Conservation (phyloP, 2,113 vertebrate genomes). For the Aythya baeri region DNA sequence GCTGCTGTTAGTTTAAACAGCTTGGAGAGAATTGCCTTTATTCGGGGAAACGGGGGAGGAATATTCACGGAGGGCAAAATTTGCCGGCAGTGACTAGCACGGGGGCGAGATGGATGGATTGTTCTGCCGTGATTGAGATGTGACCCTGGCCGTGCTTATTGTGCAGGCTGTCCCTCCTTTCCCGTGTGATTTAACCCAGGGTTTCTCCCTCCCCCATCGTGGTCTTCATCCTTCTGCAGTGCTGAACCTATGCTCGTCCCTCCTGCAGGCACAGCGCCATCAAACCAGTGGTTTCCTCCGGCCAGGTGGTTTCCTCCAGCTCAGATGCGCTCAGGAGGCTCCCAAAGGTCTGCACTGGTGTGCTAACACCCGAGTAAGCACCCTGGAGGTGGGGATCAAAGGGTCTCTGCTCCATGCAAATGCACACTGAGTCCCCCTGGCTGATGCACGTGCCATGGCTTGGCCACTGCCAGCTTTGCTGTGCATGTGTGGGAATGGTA, state of each 20-base stretch:
- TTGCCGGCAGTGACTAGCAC: conserved; percentile 20
- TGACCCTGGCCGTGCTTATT: not conserved
- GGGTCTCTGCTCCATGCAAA: not conserved
- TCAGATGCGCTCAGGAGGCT: not conserved
- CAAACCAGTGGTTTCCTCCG: not conserved
- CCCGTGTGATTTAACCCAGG: not conserved
- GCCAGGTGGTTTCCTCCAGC: not conserved
- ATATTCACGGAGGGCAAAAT: conserved; percentile 20
- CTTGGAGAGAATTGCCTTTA: conserved; percentile 71
- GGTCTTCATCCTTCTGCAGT: not conserved
- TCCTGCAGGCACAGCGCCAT: not conserved
- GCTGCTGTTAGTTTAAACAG: conserved; percentile 76
- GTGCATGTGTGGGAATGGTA: fast-evolving
- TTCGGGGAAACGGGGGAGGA: conserved; percentile 33
- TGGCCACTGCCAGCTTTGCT: not conserved
- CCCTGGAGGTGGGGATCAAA: not conserved
- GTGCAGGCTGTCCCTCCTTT: not conserved
- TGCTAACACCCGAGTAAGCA: not conserved
- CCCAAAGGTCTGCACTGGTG: not conserved
- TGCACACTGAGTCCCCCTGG: fast-evolving
- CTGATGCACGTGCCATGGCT: not conserved
- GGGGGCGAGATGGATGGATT: not conserved
- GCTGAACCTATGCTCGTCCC: not conserved
- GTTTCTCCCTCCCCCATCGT: not conserved
- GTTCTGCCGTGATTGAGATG: conserved; percentile 22